phyloP scores from a whole-genome alignment of 2,888 invertebrate genomes.

The Gisinianus flammeolus region DNA sequence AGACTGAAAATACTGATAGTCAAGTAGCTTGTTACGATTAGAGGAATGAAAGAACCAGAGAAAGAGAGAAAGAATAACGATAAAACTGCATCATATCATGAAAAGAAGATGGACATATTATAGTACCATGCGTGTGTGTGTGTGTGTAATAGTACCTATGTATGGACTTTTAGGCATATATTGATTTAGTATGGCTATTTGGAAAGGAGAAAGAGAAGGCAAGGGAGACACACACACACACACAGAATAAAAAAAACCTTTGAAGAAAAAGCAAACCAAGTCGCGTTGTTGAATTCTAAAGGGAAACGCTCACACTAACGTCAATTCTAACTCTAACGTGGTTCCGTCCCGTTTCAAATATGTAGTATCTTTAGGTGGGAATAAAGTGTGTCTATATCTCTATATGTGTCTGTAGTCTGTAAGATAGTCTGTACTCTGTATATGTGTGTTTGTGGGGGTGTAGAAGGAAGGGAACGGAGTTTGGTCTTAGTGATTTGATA shows the following conservation, averaged over 20 bases:
- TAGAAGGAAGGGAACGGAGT: neutral
- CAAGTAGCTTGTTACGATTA: too few relatives aligned
- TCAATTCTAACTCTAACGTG: conserved; percentile 8
- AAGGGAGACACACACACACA: neutral
- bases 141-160: neutral
- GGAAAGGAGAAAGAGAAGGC: conserved; percentile 3
- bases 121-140: neutral
- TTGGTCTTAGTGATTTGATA: neutral
- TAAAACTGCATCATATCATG: too few relatives aligned
- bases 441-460: neutral
- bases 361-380: neutral
- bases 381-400: neutral
- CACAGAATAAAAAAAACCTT: conserved; percentile 13
- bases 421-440: neutral
- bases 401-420: neutral
- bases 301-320: neutral
- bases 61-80: too few relatives aligned
- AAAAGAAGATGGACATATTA: too few relatives aligned
- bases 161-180: conserved; percentile 30
- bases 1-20: too few relatives aligned
- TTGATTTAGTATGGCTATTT: conserved; percentile 36
- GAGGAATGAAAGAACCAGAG: too few relatives aligned
- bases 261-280: conserved; percentile 25
- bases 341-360: conserved; percentile 16
- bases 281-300: neutral